Evolutionary conservation across 2,888 invertebrate genomes (phyloP), one percentile per base, ranked within the genome.

Genomic region (Malthinus seriepunctatus): DNA sequence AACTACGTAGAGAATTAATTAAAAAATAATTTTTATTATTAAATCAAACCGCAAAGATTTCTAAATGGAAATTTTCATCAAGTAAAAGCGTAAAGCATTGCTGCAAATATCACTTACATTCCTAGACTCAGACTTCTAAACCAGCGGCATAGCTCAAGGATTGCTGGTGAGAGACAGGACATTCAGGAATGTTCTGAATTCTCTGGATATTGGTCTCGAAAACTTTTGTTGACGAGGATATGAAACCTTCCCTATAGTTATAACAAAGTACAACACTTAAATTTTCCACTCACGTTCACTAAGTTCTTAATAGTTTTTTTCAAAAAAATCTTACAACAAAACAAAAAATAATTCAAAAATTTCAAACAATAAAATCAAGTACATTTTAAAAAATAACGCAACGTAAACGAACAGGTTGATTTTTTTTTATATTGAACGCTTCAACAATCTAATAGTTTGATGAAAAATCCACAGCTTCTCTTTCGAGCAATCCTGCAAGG

Each of bases 401-500:
- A 37, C 32, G 37, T 47, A 39, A 34, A 33, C 32, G 44, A 52
- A 51, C 51, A 44, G 58, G 12, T 44, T 15, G 23, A 34, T 54
- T 55, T 56, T 31, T 12, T 35, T 35, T 12, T n/a, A n/a, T n/a
- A n/a, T n/a, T 50, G 37, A 23, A 47, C 50, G 50, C 52, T 50
- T 45, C 31, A 50, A 53, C 42, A 54, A 58, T 53, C 48, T 53
- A 58, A 59, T 49, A 51, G 46, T 49, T 69, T 70, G 71, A 73
- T 73, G 75, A 74, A 76, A 76, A 75, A 75, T 75, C 74, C 73
- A 74, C 72, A 74, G 69, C 64, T 69, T 68, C 63, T 67, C 62
- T 66, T 64, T 66, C 67, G 67, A 66, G 73, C 76, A 76, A 76
- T 76, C 76, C 74, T 71, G 75, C 67, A 74, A 74, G 72, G 69